Conservation (phyloP, 2,888 invertebrate genomes). For the Fragum sueziense region DNA sequence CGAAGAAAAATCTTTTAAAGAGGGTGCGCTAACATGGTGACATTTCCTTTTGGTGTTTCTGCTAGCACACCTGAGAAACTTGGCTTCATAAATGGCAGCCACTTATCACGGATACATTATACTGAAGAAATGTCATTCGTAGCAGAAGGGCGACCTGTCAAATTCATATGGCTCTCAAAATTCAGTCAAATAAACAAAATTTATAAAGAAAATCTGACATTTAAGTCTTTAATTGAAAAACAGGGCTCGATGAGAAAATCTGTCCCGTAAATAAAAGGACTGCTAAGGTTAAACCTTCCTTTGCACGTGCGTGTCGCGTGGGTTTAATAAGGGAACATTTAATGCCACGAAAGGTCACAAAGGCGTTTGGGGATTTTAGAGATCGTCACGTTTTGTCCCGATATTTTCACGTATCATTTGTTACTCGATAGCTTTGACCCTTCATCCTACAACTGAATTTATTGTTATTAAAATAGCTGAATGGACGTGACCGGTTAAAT, state of each 20-base stretch:
- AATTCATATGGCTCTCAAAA: background rate
- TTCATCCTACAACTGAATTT: too few species aligned
- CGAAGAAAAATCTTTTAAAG: too few species aligned
- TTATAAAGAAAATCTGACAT: slow-evolving; percentile 10
- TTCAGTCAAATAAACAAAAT: background rate
- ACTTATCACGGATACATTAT: too few species aligned
- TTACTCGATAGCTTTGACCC: background rate
- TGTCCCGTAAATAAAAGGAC: slow-evolving; percentile 26
- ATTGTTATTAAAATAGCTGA: too few species aligned
- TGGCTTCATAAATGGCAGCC: too few species aligned
- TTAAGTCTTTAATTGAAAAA: slow-evolving; percentile 12
- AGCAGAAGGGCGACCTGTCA: background rate
- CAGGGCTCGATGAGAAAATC: background rate
- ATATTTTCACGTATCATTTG: slow-evolving; percentile 22
- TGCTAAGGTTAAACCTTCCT: background rate
- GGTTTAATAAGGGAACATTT: slow-evolving; percentile 8
- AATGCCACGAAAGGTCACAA: slow-evolving; percentile 16
- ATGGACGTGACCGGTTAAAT: too few species aligned
- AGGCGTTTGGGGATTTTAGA: slow-evolving; percentile 1
- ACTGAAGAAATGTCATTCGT: background rate
- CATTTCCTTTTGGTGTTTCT: too few species aligned
- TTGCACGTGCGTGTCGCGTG: slow-evolving; percentile 22
- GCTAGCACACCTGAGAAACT: too few species aligned
- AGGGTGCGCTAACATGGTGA: too few species aligned
- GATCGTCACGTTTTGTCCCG: slow-evolving; percentile 9